Conservation (phyloP, 2,888 invertebrate genomes). For the Dicranocentrus wangi region DNA sequence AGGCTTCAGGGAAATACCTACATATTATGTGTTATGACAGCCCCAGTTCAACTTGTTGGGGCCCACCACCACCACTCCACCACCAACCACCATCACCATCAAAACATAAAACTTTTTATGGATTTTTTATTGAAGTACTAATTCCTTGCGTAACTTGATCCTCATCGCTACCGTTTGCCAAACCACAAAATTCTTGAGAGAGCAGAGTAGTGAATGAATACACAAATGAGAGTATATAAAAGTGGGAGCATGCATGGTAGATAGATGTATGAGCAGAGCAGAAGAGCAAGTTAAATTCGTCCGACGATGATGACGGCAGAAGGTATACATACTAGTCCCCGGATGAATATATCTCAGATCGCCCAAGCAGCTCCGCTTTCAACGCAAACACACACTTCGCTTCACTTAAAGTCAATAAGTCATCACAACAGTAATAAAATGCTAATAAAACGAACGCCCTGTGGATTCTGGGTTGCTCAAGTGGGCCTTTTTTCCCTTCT, state of each 20-base stretch:
- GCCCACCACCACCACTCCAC: neutral
- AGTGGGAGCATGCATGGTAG: neutral
- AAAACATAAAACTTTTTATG: conserved; percentile 57
- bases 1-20: neutral
- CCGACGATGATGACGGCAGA: too few relatives aligned
- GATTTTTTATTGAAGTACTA: conserved; percentile 63
- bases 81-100: too few relatives aligned
- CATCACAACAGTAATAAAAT: conserved; percentile 40
- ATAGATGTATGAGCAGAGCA: too few relatives aligned
- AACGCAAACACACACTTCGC: too few relatives aligned
- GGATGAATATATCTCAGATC: conserved; percentile 38
- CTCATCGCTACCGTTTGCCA: neutral
- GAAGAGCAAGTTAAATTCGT: too few relatives aligned
- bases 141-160: conserved; percentile 60
- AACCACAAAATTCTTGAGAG: neutral
- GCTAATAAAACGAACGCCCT: conserved; percentile 53
- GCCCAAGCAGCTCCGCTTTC: conserved; percentile 41
- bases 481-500: neutral
- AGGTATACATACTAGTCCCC: too few relatives aligned
- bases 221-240: neutral
- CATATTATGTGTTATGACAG: conserved; percentile 41
- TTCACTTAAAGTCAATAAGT: conserved; percentile 43
- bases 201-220: neutral
- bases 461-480: conserved; percentile 25
- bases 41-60: conserved; percentile 4